phyloP scores from a whole-genome alignment of 1,140 invertebrate genomes.

The Dolichoris vasculosae region DNA sequence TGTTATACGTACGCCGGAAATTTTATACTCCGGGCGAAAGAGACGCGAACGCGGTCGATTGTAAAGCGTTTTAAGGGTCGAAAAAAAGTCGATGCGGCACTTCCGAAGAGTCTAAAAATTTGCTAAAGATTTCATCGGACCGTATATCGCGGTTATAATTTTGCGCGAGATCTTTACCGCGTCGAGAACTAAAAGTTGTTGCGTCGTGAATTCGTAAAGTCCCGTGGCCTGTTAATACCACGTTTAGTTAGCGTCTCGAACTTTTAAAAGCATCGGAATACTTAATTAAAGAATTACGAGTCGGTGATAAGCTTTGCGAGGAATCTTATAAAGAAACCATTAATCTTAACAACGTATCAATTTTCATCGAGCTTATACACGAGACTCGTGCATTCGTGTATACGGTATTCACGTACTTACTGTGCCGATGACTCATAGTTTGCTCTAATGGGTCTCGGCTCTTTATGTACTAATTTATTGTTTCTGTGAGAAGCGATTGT shows the following conservation, averaged over 20 bases:
- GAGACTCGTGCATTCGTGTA: not conserved
- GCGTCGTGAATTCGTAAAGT: not conserved
- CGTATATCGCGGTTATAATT: not conserved
- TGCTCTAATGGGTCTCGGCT: slow-evolving; percentile 11
- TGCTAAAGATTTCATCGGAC: not conserved
- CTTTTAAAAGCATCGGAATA: slow-evolving; percentile 15
- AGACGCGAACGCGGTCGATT: not conserved
- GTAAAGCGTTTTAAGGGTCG: not conserved
- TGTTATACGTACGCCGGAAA: not conserved
- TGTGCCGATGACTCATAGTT: slow-evolving; percentile 35
- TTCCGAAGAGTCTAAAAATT: not conserved
- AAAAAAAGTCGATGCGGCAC: not conserved
- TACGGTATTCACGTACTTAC: not conserved
- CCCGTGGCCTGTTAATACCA: not conserved
- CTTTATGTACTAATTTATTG: slow-evolving; percentile 45
- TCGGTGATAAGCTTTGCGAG: slow-evolving; percentile 25
- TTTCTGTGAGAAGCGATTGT: slow-evolving; percentile 43
- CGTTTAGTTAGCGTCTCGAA: not conserved
- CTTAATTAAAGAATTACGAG: slow-evolving; percentile 28
- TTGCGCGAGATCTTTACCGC: not conserved
- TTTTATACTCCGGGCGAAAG: not conserved
- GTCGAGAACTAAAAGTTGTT: not conserved
- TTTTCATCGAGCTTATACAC: slow-evolving; percentile 24
- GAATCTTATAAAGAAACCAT: slow-evolving; percentile 17
- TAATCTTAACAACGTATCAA: slow-evolving; percentile 41